Evolutionary conservation across 2,888 invertebrate species (phyloP).

Genomic region (Coelogynopora nodosa): DNA sequence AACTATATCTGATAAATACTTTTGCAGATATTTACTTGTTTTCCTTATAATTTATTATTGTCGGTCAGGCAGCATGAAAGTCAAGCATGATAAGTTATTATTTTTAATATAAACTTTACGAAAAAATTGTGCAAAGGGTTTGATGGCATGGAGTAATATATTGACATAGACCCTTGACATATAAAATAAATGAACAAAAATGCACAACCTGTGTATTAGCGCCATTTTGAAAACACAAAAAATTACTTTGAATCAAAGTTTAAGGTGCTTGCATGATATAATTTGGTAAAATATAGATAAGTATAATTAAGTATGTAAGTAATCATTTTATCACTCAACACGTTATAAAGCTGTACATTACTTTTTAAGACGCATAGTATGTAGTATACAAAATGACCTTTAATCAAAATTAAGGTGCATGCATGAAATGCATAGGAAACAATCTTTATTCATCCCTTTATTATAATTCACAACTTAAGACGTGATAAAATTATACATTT

Average conservation of each 20-base stretch:
- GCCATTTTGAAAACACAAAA: too few species aligned
- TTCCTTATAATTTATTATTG: neutral
- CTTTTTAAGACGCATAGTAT: too few species aligned
- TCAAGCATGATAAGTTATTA: conserved; percentile 16
- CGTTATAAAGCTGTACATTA: too few species aligned
- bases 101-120: conserved; percentile 22
- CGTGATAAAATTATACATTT: neutral
- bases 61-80: conserved; percentile 7
- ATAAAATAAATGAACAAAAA: too few species aligned
- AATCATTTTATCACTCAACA: too few species aligned
- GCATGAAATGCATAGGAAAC: neutral
- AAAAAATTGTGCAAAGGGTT: conserved; percentile 5
- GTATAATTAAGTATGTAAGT: too few species aligned
- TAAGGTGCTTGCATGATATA: too few species aligned
- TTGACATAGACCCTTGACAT: too few species aligned
- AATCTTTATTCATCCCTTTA: neutral
- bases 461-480: neutral
- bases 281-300: too few species aligned
- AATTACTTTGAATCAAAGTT: too few species aligned
- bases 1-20: neutral
- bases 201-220: too few species aligned
- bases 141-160: too few species aligned
- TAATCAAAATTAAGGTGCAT: neutral
- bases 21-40: neutral
- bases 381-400: neutral